phyloP scores from a whole-genome alignment of 2,797 vertebrate species.

The Falco rusticolus region DNA sequence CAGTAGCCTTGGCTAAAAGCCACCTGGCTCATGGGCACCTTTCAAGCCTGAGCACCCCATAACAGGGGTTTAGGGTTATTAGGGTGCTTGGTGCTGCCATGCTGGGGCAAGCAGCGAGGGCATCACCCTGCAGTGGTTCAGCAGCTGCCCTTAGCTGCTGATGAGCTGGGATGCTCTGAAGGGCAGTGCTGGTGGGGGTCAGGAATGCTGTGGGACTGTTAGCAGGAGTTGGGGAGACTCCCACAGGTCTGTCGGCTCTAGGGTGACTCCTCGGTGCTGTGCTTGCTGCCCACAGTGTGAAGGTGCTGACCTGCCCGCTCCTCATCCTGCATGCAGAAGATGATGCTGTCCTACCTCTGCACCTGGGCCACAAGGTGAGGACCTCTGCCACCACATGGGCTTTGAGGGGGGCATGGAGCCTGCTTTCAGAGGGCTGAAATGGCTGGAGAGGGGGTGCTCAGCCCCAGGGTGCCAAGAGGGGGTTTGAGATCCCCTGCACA shows the following conservation, averaged over 20 bases:
- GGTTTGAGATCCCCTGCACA: background rate
- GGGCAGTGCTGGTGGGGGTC: background rate
- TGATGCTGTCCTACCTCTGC: conserved; percentile 77
- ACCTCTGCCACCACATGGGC: accelerated
- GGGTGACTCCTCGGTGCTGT: background rate
- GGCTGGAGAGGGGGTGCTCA: too few species aligned
- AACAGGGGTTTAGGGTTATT: background rate
- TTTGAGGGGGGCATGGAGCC: background rate
- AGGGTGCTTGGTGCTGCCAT: background rate
- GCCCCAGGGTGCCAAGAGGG: too few species aligned
- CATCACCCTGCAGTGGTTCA: background rate
- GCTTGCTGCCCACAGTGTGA: conserved; percentile 78
- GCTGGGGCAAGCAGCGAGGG: accelerated
- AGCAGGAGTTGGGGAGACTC: background rate
- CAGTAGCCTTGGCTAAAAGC: background rate
- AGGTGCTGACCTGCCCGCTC: conserved; percentile 83
- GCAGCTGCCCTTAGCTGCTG: background rate
- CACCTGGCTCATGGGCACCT: background rate
- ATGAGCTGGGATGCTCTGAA: background rate
- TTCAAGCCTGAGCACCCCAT: background rate
- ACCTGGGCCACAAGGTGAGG: conserved; percentile 79
- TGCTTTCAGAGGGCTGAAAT: background rate
- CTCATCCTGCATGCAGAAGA: conserved; percentile 91
- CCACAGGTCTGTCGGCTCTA: accelerated
- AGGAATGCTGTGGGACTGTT: background rate